Evolutionary conservation across 2,113 vertebrate species (phyloP).

Genomic region (Oriolus oriolus): DNA sequence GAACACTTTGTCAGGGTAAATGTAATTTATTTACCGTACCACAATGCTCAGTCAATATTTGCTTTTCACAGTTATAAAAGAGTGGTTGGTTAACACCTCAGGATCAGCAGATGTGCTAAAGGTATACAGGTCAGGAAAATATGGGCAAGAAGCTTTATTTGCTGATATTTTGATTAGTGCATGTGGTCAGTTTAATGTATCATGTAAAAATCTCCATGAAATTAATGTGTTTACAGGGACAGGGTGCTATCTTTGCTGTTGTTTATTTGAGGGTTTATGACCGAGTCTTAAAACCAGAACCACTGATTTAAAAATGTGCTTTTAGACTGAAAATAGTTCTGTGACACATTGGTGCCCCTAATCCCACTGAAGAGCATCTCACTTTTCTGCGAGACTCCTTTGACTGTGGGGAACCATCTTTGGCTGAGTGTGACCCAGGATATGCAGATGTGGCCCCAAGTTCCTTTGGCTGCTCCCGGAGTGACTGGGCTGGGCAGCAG

Average conservation of each 20-base stretch:
- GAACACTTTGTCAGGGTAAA: conserved; percentile 26
- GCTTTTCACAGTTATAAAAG: conserved; percentile 47
- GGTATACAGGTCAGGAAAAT: neutral
- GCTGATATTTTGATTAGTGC: neutral
- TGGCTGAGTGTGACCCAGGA: neutral
- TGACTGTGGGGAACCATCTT: neutral
- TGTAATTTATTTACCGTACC: conserved; percentile 55
- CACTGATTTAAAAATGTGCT: neutral
- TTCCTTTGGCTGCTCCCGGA: neutral
- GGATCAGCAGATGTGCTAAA: neutral
- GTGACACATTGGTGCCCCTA: neutral
- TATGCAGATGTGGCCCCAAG: neutral
- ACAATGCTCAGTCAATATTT: conserved; percentile 55
- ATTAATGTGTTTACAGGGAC: neutral
- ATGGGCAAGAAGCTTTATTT: neutral
- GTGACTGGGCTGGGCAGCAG: neutral
- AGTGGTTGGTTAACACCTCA: conserved; percentile 1
- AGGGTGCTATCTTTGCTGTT: neutral
- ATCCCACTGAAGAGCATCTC: neutral
- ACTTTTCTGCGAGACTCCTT: neutral
- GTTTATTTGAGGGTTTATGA: neutral
- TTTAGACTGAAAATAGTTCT: neutral
- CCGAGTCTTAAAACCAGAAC: neutral
- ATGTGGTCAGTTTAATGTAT: neutral
- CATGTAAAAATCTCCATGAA: neutral